A percentile compares a stretch with the other conserved stretches of the same genome.
These are phyloP conservation scores for Lepidocolaptes lacrymiger DNA, from an alignment of 2,797 vertebrate species.

Conservation along the genomic window DNA sequence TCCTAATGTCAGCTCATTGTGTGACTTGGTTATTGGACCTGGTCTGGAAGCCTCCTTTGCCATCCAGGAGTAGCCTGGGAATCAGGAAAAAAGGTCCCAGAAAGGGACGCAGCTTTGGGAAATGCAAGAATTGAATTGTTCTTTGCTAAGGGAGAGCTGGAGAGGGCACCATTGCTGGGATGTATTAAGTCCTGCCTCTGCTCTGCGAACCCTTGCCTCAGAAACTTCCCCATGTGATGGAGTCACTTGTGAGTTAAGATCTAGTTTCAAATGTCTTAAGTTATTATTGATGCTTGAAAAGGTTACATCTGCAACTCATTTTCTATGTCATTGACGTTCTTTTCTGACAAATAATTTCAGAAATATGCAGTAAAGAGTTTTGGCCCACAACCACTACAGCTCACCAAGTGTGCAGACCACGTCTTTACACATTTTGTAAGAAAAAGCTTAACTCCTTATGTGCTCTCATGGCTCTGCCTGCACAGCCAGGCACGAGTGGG, in stretches of 20 bases:
- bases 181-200: background rate
- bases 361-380: constrained; percentile 63
- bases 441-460: constrained; percentile 51
- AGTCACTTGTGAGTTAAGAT: constrained; percentile 57
- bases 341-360: constrained; percentile 68
- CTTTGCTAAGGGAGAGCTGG: constrained; percentile 5
- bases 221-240: background rate
- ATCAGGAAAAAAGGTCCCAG: constrained; percentile 31
- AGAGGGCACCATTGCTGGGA: background rate
- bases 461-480: background rate
- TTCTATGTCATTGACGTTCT: constrained; percentile 63
- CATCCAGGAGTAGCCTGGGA: background rate
- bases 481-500: background rate
- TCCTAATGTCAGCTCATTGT: background rate
- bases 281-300: constrained; percentile 69
- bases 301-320: constrained; percentile 72
- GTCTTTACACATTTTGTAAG: constrained; percentile 23
- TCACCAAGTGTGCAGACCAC: constrained; percentile 49
- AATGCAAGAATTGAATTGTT: background rate
- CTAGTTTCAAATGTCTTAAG: constrained; percentile 51
- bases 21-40: background rate
- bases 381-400: constrained; percentile 43
- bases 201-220: background rate
- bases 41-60: background rate
- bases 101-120: background rate